Percentiles rank a stretch among this genome's conserved stretches.
Evolutionary conservation across 1,140 invertebrate species (phyloP).

Genomic region (Myzus persicae): DNA sequence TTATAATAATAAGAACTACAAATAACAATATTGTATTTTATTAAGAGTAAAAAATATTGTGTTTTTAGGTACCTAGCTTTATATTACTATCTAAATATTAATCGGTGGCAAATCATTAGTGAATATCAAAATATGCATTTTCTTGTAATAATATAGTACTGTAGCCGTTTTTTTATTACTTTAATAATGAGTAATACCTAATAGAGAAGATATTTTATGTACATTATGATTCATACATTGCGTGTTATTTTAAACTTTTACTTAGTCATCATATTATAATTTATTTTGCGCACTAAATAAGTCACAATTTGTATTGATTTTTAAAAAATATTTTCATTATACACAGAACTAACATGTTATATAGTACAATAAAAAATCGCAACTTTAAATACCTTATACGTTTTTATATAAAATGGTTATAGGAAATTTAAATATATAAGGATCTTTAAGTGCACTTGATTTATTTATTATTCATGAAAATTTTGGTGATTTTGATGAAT

Average conservation of each 20-base stretch:
- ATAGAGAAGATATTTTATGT: neutral
- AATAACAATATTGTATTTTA: neutral
- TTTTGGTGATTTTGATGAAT: too few relatives aligned
- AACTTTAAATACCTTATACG: neutral
- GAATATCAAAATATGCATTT: neutral
- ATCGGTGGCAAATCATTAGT: neutral
- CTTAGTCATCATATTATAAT: neutral
- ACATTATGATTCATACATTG: neutral
- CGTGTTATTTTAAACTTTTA: neutral
- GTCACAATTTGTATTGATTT: neutral
- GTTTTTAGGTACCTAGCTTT: neutral
- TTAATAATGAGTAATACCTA: neutral
- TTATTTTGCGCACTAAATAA: neutral
- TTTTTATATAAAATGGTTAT: neutral
- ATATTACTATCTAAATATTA: neutral
- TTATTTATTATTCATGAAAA: neutral
- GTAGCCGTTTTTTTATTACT: neutral
- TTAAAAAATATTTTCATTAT: neutral
- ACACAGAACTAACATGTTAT: neutral
- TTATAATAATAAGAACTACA: neutral
- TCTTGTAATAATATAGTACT: neutral
- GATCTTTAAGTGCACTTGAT: neutral
- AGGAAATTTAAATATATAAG: neutral
- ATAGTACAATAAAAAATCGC: neutral
- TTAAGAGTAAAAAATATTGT: neutral